Conservation (phyloP, 2,888 invertebrate species). For the Stenodema calcarata region DNA sequence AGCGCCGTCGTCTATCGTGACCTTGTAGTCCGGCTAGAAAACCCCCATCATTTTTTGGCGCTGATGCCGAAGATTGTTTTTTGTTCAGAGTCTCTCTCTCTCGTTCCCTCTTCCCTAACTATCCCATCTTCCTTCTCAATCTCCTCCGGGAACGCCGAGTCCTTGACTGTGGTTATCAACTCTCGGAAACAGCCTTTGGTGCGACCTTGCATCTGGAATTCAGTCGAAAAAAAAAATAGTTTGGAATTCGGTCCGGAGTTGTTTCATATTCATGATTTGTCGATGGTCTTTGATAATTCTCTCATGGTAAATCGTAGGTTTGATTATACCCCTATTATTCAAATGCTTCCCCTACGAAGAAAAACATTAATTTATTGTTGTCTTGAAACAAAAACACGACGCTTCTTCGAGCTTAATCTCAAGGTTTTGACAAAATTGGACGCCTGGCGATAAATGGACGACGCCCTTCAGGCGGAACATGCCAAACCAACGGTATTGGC, state of each 20-base stretch:
- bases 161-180: conserved; percentile 13
- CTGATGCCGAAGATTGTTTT: not conserved
- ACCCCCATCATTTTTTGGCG: conserved; percentile 30
- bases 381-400: too few relatives aligned
- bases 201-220: conserved; percentile 19
- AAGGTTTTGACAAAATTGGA: too few relatives aligned
- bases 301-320: not conserved
- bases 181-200: conserved; percentile 3
- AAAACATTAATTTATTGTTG: not conserved
- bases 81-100: too few relatives aligned
- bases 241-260: not conserved
- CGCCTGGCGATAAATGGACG: too few relatives aligned
- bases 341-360: not conserved
- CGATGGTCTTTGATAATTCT: not conserved
- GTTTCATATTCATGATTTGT: not conserved
- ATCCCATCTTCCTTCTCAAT: not conserved
- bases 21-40: conserved; percentile 7
- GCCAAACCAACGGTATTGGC: too few relatives aligned
- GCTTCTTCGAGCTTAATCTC: too few relatives aligned
- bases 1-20: not conserved
- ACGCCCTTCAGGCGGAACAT: too few relatives aligned
- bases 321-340: not conserved
- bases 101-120: not conserved
- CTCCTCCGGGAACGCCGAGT: not conserved
- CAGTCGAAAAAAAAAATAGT: not conserved